Conservation (phyloP, 2,113 vertebrate genomes). For the Corapipo altera region DNA sequence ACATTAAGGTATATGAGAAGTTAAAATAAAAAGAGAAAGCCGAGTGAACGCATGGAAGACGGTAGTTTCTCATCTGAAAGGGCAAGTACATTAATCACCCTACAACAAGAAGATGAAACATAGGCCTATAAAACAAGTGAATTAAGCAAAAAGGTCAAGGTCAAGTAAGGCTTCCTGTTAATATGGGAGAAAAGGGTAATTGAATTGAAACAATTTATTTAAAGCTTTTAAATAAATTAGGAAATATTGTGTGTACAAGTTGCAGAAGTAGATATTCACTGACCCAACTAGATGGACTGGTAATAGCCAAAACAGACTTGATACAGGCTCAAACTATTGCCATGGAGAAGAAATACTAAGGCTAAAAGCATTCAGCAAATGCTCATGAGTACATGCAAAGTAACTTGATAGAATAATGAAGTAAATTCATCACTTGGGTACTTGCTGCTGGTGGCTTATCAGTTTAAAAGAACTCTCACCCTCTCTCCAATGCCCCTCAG, state of each 20-base stretch:
- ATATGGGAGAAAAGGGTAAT: neutral
- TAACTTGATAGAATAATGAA: accelerated
- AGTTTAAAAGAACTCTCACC: neutral
- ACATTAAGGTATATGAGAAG: neutral
- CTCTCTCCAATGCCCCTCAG: neutral
- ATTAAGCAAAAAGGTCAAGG: neutral
- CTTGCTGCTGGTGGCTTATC: neutral
- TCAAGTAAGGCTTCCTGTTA: neutral
- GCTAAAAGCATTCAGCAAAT: neutral
- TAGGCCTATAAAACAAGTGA: neutral
- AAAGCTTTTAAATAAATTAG: neutral
- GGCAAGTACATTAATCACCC: neutral
- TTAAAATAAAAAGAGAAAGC: neutral
- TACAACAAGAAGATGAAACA: neutral
- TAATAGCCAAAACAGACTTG: neutral
- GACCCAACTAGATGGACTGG: neutral
- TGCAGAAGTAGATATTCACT: neutral
- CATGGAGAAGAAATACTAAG: neutral
- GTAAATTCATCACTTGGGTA: neutral
- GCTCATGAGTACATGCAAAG: neutral
- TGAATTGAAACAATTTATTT: neutral
- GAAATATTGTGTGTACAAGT: neutral
- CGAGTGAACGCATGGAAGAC: neutral
- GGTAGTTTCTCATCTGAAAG: neutral
- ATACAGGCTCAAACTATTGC: neutral